Percentiles rank a stretch among this genome's conserved stretches.
These are phyloP conservation scores for Calliscelio sp. DNA, from an alignment of 2,888 invertebrate species.

Conservation along the genomic window DNA sequence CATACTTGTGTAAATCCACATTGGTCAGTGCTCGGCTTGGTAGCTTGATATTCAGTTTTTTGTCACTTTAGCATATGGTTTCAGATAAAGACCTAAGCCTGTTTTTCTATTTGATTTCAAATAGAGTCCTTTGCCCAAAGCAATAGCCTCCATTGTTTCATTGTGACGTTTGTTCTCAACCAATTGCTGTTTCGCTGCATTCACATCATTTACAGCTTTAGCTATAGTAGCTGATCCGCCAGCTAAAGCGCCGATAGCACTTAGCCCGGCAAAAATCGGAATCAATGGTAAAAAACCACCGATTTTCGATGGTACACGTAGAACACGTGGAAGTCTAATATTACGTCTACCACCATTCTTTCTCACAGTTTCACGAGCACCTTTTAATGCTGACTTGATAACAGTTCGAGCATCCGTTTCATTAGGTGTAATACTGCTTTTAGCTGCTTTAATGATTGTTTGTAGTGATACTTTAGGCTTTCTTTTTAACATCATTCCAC, in stretches of 20 bases:
- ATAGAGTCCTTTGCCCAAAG: constrained; percentile 76
- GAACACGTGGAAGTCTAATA: constrained; percentile 10
- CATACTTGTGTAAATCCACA: constrained; percentile 77
- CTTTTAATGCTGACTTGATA: constrained; percentile 24
- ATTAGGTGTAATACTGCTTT: constrained; percentile 8
- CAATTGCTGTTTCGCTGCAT: constrained; percentile 78
- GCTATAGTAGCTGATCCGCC: constrained; percentile 82
- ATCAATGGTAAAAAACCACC: constrained; percentile 76
- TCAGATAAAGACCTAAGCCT: background rate
- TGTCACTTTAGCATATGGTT: background rate
- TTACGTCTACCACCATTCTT: background rate
- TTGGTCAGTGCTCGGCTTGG: constrained; percentile 77
- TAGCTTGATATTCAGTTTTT: background rate
- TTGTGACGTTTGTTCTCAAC: constrained; percentile 81
- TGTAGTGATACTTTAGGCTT: background rate
- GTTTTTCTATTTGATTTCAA: constrained; percentile 35
- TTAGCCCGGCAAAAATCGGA: constrained; percentile 76
- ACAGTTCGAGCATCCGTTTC: background rate
- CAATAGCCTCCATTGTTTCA: constrained; percentile 82
- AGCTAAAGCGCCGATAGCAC: constrained; percentile 78
- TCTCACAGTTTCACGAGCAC: constrained; percentile 18
- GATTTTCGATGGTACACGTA: constrained; percentile 30
- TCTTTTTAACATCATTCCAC: too few species aligned
- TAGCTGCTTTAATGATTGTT: constrained; percentile 38
- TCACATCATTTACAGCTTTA: constrained; percentile 81